Evolutionary conservation across 1,140 invertebrate species (phyloP), one percentile per base, ranked within the genome.

Genomic region (Papilio dardanus): DNA sequence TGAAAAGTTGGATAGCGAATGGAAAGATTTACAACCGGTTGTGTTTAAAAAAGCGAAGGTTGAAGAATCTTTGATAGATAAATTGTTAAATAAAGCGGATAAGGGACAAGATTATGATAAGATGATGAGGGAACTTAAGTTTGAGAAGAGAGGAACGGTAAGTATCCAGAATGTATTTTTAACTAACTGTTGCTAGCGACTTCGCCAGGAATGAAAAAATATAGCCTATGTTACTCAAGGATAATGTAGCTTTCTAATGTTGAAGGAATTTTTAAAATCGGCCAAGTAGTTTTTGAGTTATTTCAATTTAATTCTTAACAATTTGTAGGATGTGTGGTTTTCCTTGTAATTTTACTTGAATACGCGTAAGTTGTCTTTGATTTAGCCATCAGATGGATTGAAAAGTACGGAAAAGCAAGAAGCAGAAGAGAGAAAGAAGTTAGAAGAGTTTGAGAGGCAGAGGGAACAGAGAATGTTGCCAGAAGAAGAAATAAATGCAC

Each of bases 1-100:
- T 0, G 96, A 98, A 86, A 96, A 98, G 87, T 92, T 99, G 40
- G 98, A 99, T 89, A 94, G 94, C 0, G 96, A 98, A 79, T 99
- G 97, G 96, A 98, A 96, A 89, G 95, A 97, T 85, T 90, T 97
- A 21, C 88, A 97, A 58, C 95, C 96, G 0, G 83, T 97, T 21
- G 94, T 97, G 0, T 88, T 92, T 67, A 92, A 93, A 40, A 93
- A 89, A 42, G 86, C 90, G 8, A 87, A 77, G 65, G 81, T 83
- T 4, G 87, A 93, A 83, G 81, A 90, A 40, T 91, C 92, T 0
- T 28, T 88, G 1, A 93, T 93, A 68, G 93, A 94, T 54, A 93
- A 91, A 74, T 67, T 94, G 16, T 77, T 94, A 19, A 89, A 77
- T 78, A 80, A 84, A 71, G 83, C 84, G n/a, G 91, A 94, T 74